Percentiles rank a stretch among this genome's conserved stretches.
Evolutionary conservation across 2,113 vertebrate genomes (phyloP).

Genomic region (Corydoras sp.): DNA sequence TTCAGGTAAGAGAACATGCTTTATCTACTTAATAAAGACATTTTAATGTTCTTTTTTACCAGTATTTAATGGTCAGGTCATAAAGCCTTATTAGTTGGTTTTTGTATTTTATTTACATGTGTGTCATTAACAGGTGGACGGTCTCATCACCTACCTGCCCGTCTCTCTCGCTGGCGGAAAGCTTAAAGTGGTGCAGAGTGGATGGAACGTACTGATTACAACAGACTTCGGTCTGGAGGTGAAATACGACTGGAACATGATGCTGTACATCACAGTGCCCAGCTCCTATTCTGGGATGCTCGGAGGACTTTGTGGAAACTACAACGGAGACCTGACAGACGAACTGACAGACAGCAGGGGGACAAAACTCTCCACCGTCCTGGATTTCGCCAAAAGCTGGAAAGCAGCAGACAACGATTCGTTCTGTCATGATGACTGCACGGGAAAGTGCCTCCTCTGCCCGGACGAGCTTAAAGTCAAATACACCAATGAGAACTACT

Average conservation of each 20-base stretch:
- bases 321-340: conserved; percentile 52
- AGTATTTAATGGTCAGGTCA: too few species aligned
- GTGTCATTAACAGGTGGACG: conserved; percentile 52
- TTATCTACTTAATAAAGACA: too few species aligned
- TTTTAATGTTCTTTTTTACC: too few species aligned
- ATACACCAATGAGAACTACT: conserved; percentile 25
- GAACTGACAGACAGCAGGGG: conserved; percentile 42
- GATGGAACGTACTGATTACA: conserved; percentile 46
- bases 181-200: conserved; percentile 45
- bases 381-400: conserved; percentile 44
- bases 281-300: conserved; percentile 48
- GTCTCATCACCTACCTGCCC: conserved; percentile 49
- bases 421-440: conserved; percentile 46
- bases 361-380: conserved; percentile 4
- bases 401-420: conserved; percentile 28
- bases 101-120: too few species aligned
- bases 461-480: neutral
- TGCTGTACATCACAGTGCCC: conserved; percentile 45
- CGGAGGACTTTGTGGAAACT: conserved; percentile 65
- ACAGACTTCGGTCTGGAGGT: conserved; percentile 57
- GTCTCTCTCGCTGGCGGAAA: conserved; percentile 43
- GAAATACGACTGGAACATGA: conserved; percentile 53
- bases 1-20: conserved; percentile 41
- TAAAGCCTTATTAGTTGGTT: too few species aligned
- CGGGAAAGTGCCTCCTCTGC: conserved; percentile 40